Base-by-base conservation (phyloP, 2,797 vertebrate genomes). In the Sebastiscus tertius region DNA sequence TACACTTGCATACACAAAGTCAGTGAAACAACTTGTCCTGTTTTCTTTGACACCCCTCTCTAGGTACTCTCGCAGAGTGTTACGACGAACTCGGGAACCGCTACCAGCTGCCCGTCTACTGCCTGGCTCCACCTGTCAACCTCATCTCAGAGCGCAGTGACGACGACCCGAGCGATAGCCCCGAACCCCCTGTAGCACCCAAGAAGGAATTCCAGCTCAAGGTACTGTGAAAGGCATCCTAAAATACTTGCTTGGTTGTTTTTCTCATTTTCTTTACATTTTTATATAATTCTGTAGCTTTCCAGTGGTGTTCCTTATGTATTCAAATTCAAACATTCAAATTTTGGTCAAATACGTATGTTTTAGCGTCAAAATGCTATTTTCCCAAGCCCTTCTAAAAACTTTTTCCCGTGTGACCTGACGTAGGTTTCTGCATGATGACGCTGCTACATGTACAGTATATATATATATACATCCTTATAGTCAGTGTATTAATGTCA, bases 91-190 rank as follows among this genome's bases (percentile, higher is more conserved):
- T 99, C 20, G 99, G 99, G 36, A 99, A 97, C 86, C 97, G 97
- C 61, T 99, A 99, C 94, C 97, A 99, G 94, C 96, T 99, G 58
- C 99, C 99, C 0, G 97, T 99, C 55, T 99, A 99, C 93, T 99
- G 99, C 93, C 93, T 99, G 87, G 97, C 97, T 0, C 98, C 99
- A 0, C 98, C 98, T 0, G 89, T 99, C 83, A 99, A 99, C 92
- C 95, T 99, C 78, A 98, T 99, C 89, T 97, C 97, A 12, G 98
- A 99, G 87, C 96, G 97, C 82, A 96, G 96, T 0, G 98, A 99
- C 16, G 98, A 99, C 20, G 98, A 99, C 87, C 92, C 85, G 0
- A 83, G 83, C 0, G 98, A 99, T 68, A 96, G 96, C 0, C 95
- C 96, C 0, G 97, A 99, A 26, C 96, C 96, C 0, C 88, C 94